These are phyloP conservation scores for Potamilus streckersoni DNA, from an alignment of 1,140 invertebrate genomes.

Conservation along the genomic window DNA sequence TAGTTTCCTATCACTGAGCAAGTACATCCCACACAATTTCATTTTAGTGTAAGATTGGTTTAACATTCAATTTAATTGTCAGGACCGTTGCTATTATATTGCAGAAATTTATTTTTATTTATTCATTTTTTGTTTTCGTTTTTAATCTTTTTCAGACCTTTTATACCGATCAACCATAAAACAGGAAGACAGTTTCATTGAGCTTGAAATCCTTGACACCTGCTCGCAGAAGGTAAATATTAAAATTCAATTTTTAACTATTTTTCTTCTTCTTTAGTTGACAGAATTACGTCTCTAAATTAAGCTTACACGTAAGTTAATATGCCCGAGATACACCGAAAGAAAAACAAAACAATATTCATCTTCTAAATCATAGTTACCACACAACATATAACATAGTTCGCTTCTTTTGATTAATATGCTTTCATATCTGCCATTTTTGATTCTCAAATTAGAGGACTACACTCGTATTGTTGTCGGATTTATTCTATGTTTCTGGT, in stretches of 20 bases:
- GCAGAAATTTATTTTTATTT: too few species aligned
- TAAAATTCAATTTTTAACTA: background rate
- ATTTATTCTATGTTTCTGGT: too few species aligned
- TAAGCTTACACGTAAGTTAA: background rate
- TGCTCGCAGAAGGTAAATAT: slow-evolving; percentile 82
- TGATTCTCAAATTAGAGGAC: too few species aligned
- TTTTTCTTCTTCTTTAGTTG: background rate
- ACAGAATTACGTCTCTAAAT: slow-evolving; percentile 1
- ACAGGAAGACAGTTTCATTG: slow-evolving; percentile 81
- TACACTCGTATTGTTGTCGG: too few species aligned
- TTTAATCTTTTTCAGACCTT: slow-evolving; percentile 77
- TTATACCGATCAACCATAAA: slow-evolving; percentile 82
- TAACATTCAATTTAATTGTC: too few species aligned
- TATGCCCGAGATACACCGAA: background rate
- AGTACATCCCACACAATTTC: too few species aligned
- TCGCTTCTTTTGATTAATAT: background rate
- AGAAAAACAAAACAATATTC: background rate
- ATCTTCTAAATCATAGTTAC: too few species aligned
- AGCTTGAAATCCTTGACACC: slow-evolving; percentile 86
- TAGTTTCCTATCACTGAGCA: too few species aligned
- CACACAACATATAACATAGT: background rate
- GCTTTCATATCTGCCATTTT: background rate
- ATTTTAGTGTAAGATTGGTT: too few species aligned
- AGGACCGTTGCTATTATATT: too few species aligned
- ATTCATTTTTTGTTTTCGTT: too few species aligned